Evolutionary conservation across 2,797 vertebrate genomes (phyloP).

Genomic region (Kryptopterus vitreolus): DNA sequence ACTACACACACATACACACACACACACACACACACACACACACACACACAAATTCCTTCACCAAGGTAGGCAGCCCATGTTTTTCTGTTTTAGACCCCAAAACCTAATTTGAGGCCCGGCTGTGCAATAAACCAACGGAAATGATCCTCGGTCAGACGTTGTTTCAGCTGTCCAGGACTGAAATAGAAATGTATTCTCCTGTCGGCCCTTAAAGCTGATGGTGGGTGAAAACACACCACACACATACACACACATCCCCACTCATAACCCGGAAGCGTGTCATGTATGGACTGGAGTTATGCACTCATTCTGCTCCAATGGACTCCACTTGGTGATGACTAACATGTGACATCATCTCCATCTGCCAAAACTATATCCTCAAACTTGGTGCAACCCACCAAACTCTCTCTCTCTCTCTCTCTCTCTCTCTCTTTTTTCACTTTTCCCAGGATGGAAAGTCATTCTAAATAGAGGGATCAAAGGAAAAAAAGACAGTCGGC

Average conservation of each 20-base stretch:
- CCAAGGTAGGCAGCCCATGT: slow-evolving; percentile 54
- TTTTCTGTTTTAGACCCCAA: slow-evolving; percentile 53
- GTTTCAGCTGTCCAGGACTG: slow-evolving; percentile 51
- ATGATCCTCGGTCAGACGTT: slow-evolving; percentile 43
- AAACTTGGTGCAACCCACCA: slow-evolving; percentile 38
- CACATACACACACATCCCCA: slow-evolving; percentile 37
- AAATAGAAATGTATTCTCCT: slow-evolving; percentile 55
- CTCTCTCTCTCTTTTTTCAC: too few species aligned
- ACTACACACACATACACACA: slow-evolving; percentile 54
- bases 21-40: too few species aligned
- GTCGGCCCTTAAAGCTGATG: slow-evolving; percentile 45
- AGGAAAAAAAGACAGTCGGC: slow-evolving; percentile 13
- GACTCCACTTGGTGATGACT: slow-evolving; percentile 53
- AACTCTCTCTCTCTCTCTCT: too few species aligned
- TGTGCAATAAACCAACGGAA: slow-evolving; percentile 33
- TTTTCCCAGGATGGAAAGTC: slow-evolving; percentile 49
- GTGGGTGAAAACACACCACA: slow-evolving; percentile 64
- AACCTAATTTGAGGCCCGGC: slow-evolving; percentile 38
- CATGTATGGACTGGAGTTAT: slow-evolving; percentile 36
- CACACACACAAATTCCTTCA: slow-evolving; percentile 42
- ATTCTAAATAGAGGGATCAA: slow-evolving; percentile 44
- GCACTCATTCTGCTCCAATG: slow-evolving; percentile 48
- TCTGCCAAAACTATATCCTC: slow-evolving; percentile 59
- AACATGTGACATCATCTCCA: slow-evolving; percentile 67
- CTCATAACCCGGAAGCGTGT: slow-evolving; percentile 46